Evolutionary conservation across 2,888 invertebrate genomes (phyloP), one percentile per base, ranked within the genome.

Genomic region (Macaria liturata): DNA sequence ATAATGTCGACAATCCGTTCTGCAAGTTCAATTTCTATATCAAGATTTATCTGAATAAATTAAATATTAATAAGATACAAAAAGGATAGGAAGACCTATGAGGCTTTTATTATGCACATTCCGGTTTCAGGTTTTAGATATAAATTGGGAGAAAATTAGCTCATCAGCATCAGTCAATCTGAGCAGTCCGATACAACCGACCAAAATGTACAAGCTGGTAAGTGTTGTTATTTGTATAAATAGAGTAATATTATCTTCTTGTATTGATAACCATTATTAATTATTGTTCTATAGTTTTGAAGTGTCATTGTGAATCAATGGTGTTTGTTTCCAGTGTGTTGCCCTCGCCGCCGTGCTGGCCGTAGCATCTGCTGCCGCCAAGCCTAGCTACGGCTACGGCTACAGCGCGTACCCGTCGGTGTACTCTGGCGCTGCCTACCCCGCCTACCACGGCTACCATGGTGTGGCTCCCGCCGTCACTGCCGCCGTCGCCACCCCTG

Each of bases 181-280:
- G 34, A 37, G 34, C 34, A 61, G 58, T 64, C 63, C 50, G 53
- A 63, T 57, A 66, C 59, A 60, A 43, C 42, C 53, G 31, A 56
- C 64, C 67, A 77, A 71, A 45, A 80, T 80, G 80, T 75, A 74
- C 71, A 81, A 79, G 69, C 70, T 75, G 72, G 81, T 80, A 61
- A 71, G 74, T 66, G 34, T 6, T 37, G 34, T 4, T 37, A 37
- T 6, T 20, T 20, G 20, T 20, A 20, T 20, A 20, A 20, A 20
- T 20, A 20, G 20, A 20, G 20, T 20, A 20, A 20, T 20, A 20
- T 20, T 20, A 20, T 20, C 20, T 20, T 20, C 20, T 20, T 20
- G 20, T 20, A 20, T 20, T 20, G 20, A 20, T 20, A 20, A 20
- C 20, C 20, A 20, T 20, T 20, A 20, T 20, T 20, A 1, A 20